Evolutionary conservation across 2,797 vertebrate genomes (phyloP).

Genomic region (Amblyraja radiata): DNA sequence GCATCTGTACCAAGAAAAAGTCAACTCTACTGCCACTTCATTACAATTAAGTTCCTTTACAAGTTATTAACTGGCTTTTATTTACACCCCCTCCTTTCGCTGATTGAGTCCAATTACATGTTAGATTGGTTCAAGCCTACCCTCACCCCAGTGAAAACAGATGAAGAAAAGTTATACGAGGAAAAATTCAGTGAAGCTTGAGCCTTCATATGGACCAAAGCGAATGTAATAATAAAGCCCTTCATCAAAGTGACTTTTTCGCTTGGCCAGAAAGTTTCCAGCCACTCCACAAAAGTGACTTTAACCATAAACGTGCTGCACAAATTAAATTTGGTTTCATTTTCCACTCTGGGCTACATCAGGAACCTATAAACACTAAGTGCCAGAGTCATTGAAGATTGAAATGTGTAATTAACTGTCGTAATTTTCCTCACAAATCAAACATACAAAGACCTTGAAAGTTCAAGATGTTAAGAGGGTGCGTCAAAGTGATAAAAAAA

Average conservation of each 20-base stretch:
- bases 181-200: not conserved
- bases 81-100: not conserved
- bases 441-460: slow-evolving; percentile 45
- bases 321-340: slow-evolving; percentile 75
- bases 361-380: slow-evolving; percentile 62
- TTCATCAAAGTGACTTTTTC: slow-evolving; percentile 58
- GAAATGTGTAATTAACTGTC: slow-evolving; percentile 60
- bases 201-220: slow-evolving; percentile 48
- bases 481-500: slow-evolving; percentile 37
- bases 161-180: not conserved
- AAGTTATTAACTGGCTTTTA: not conserved
- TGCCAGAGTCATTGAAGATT: slow-evolving; percentile 58
- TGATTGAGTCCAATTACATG: not conserved
- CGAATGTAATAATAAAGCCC: slow-evolving; percentile 63
- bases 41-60: not conserved
- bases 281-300: slow-evolving; percentile 54
- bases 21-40: not conserved
- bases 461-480: slow-evolving; percentile 47
- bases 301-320: slow-evolving; percentile 71
- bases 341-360: slow-evolving; percentile 66
- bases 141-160: not conserved
- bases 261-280: slow-evolving; percentile 52
- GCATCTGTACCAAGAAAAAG: not conserved
- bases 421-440: slow-evolving; percentile 64
- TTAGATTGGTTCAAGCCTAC: not conserved